Percentiles rank a stretch among this genome's conserved stretches.
Evolutionary conservation across 2,888 invertebrate species (phyloP).

Genomic region (Drepanosiphum platanoidis): DNA sequence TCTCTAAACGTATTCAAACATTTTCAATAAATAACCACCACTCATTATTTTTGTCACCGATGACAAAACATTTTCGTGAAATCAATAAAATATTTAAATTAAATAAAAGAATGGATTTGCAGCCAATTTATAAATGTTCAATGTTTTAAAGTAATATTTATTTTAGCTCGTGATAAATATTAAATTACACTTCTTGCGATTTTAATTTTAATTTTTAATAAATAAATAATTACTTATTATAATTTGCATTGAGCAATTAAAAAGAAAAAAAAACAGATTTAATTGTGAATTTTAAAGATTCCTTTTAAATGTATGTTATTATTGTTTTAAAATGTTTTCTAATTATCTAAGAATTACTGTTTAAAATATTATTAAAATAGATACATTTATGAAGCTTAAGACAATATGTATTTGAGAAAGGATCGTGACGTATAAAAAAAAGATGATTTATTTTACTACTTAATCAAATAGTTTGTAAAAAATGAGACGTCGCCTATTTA

Average conservation of each 20-base stretch:
- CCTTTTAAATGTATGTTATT: no score
- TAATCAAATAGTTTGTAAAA: slow-evolving; percentile 24
- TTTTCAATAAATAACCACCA: not conserved
- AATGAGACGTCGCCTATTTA: not conserved
- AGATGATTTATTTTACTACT: not conserved
- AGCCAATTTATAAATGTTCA: not conserved
- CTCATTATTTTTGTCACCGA: not conserved
- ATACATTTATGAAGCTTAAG: no score
- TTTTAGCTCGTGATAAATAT: not conserved
- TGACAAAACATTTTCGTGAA: not conserved
- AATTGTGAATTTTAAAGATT: no score
- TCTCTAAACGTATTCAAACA: not conserved
- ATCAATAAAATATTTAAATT: not conserved
- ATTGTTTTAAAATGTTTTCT: no score
- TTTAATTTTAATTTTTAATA: not conserved
- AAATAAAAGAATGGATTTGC: not conserved
- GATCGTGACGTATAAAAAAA: not conserved
- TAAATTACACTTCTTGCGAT: not conserved
- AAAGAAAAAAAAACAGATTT: no score
- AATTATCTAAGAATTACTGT: no score
- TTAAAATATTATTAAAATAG: no score
- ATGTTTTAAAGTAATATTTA: not conserved
- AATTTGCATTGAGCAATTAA: no score
- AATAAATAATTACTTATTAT: no score
- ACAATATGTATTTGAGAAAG: not conserved